Evolutionary conservation across 2,888 invertebrate species (phyloP).

Genomic region (Nephrotoma appendiculata): DNA sequence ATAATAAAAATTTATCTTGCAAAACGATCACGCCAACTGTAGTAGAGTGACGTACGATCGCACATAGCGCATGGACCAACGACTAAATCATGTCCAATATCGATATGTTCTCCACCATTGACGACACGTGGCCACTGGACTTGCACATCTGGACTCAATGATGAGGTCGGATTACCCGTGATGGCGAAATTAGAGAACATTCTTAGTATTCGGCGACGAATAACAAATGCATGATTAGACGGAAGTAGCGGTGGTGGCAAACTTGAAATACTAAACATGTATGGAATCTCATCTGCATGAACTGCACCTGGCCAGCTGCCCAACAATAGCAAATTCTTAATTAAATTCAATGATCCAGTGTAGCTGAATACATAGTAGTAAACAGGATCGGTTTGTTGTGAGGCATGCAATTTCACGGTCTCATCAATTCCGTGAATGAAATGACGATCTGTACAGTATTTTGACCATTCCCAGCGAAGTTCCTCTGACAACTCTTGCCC

Average conservation of each 20-base stretch:
- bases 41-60: constrained; percentile 27
- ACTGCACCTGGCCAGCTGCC: constrained; percentile 20
- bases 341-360: constrained; percentile 11
- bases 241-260: constrained; percentile 18
- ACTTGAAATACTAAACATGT: constrained; percentile 27
- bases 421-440: constrained; percentile 10
- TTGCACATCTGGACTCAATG: background rate
- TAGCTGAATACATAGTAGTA: constrained; percentile 10
- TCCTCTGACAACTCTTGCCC: constrained; percentile 1
- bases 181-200: constrained; percentile 40
- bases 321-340: constrained; percentile 6
- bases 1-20: background rate
- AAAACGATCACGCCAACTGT: background rate
- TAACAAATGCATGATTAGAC: constrained; percentile 29
- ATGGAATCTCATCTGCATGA: constrained; percentile 33
- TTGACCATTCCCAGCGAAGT: constrained; percentile 6
- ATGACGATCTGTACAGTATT: constrained; percentile 9
- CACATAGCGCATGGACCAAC: constrained; percentile 34
- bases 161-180: background rate
- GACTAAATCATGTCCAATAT: constrained; percentile 33
- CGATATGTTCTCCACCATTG: constrained; percentile 32
- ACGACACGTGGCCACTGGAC: constrained; percentile 31
- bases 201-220: constrained; percentile 30
- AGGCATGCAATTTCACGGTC: constrained; percentile 8
- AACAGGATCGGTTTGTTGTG: constrained; percentile 6